Base-by-base conservation (phyloP, 2,797 vertebrate species). In the Sylvia borin region DNA sequence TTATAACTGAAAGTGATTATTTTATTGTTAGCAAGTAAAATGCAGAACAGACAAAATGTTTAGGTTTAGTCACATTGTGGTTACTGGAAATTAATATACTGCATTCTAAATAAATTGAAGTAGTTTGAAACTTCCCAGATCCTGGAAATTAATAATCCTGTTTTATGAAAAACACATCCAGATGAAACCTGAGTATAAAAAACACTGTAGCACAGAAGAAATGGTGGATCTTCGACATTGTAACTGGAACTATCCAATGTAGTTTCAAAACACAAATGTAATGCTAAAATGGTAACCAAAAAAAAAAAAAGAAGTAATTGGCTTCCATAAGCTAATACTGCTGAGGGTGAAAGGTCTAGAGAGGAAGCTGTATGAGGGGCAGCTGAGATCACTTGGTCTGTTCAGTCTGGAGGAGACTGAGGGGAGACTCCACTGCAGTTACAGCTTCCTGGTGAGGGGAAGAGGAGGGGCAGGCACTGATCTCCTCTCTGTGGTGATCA, bases 21-120 rank as follows among this genome's bases (percentile, higher is more conserved):
- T 94, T 84, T 88, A 70, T 68, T 70, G 32, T 78, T 96, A 75
- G 57, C 48, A 62, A 66, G 14, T 61, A 71, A 94, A 92, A 88
- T 27, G 7, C 55, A 54, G 84, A 83, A 27, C 20, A 86, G 64
- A 77, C 48, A 67, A 40, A 50, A 14, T 54, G 22, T 74, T 95
- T 93, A 65, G 20, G 32, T 80, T 85, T 85, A 90, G 65, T 72
- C 27, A 40, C 36, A 38, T 61, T 79, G 36, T 48, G 13, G 45
- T 85, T 81, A 62, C 40, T 83, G 43, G 38, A 90, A 81, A 66
- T 88, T 78, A 75, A 36, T 81, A 18, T 66, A 34, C 24, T 10
- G 1, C 22, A 58, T 31, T 65, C 58, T 86, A 58, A 85, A 72
- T 81, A 92, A 67, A 68, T 54, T 16, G 12, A 68, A 88, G 54